Evolutionary conservation across 2,113 vertebrate genomes (phyloP), one percentile per base, ranked within the genome.

Genomic region (Callipepla californica): DNA sequence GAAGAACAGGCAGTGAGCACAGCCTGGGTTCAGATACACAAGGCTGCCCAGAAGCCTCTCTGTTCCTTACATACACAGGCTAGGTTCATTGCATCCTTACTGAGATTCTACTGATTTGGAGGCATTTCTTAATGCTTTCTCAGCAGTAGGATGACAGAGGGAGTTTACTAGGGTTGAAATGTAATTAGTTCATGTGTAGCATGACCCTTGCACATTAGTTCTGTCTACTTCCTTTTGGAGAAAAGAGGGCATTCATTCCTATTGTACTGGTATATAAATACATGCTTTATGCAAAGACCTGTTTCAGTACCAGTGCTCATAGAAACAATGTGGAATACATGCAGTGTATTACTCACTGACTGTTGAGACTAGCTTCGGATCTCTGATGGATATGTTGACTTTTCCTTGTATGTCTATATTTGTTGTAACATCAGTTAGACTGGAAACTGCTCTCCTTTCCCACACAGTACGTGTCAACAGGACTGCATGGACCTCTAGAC

Each of bases 201-300:
- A 1, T 7, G 11, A 8, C 4, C 65, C 25, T 6, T 12, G 6
- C 28, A n/a, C 22, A n/a, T 17, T 23, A 0, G 1, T n/a, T 26
- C 36, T 0, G 2, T 25, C 13, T 63, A 15, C 32, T 78, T 57
- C 28, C 61, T 86, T 0, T 7, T 42, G 42, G 18, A 69, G 19
- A 9, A 59, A 55, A 59, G 28, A 48, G 7, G 5, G 5, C 32
- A 19, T 21, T 85, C 51, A 3, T 10, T 72, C 38, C 25, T 9
- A 6, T 0, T 1, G 9, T 4, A 17, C 38, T 62, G 22, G 18
- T 3, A 69, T 58, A 80, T 20, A 77, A 92, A 58, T 34, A 11
- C 7, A 12, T 51, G 7, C 18, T 81, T 78, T 67, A 75, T 28
- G 25, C 80, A 7, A 53, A 45, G 10, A 53, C 4, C 22, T 1